Evolutionary conservation across 2,113 vertebrate genomes (phyloP), one percentile per base, ranked within the genome.

Genomic region (Podilymbus podiceps): DNA sequence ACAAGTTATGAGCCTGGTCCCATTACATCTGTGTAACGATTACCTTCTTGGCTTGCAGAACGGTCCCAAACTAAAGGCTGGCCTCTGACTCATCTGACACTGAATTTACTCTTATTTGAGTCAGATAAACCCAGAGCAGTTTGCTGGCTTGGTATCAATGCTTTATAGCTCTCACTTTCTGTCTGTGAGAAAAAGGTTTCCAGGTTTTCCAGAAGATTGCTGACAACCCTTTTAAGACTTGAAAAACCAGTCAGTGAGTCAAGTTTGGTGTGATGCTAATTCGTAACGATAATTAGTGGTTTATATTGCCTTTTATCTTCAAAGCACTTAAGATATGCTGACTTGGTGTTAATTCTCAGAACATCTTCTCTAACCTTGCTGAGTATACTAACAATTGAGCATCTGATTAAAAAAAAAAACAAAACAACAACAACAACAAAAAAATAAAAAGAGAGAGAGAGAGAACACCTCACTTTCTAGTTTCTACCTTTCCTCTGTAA

Each of bases 171-270:
- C 68, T 78, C 31, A 18, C 42, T 75, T 75, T 90, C 85, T 90
- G 30, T 40, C 49, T 87, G 18, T 58, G 58, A 96, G 69, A 76
- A 83, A 86, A 90, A 64, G 25, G 49, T 71, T 74, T 88, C 79
- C 44, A 85, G 31, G 59, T 46, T 89, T 87, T 82, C 56, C 50
- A 77, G 46, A 79, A 89, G 75, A 92, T 31, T 76, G 46, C 77
- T 92, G 82, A 88, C 89, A 96, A 76, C 13, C 22, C 47, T 90
- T 77, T 87, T 52, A 94, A 90, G 73, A 87, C 95, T 93, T 93
- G 96, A 97, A 96, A 96, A 96, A 96, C 88, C 76, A 92, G 97
- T 91, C 59, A 77, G 77, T 79, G 90, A 90, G 75, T 93, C 86
- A 76, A 90, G 84, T 89, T 87, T 91, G 40, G 71, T 69, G 68